Percentiles rank a stretch among this genome's conserved stretches.
These are phyloP conservation scores for Sebastes goodei DNA, from an alignment of 2,797 vertebrate species.

Conservation along the genomic window DNA sequence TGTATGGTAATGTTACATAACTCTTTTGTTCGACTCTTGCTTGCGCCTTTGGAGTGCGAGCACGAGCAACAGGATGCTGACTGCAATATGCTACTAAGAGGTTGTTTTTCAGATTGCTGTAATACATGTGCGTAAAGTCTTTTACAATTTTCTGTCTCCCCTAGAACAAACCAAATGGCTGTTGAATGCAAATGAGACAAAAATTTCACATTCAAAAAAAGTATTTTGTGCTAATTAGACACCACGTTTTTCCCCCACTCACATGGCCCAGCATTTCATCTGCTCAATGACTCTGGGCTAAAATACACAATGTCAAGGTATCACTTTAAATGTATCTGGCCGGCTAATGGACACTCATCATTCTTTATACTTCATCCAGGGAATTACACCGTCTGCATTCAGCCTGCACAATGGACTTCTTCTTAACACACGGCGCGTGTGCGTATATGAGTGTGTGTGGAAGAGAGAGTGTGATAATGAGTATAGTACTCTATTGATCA, in stretches of 20 bases:
- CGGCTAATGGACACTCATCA: constrained; percentile 79
- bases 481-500: constrained; percentile 76
- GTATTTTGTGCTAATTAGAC: constrained; percentile 55
- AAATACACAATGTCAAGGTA: constrained; percentile 69
- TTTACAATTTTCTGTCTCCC: constrained; percentile 14
- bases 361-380: constrained; percentile 72
- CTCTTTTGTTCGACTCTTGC: neutral
- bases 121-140: neutral
- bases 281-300: constrained; percentile 62
- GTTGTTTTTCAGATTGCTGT: neutral
- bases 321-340: constrained; percentile 72
- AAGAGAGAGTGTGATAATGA: constrained; percentile 70
- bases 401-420: constrained; percentile 73
- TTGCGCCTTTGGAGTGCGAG: neutral
- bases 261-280: constrained; percentile 54
- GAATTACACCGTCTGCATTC: constrained; percentile 76
- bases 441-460: constrained; percentile 15
- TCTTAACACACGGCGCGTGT: constrained; percentile 50
- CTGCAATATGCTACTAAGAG: neutral
- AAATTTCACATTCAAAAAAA: constrained; percentile 14
- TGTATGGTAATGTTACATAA: too few relatives aligned
- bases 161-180: constrained; percentile 17
- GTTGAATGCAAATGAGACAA: constrained; percentile 50
- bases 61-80: neutral
- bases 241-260: constrained; percentile 44